These are phyloP conservation scores for Diachasmimorpha longicaudata DNA, from an alignment of 1,140 invertebrate genomes.

Conservation along the genomic window DNA sequence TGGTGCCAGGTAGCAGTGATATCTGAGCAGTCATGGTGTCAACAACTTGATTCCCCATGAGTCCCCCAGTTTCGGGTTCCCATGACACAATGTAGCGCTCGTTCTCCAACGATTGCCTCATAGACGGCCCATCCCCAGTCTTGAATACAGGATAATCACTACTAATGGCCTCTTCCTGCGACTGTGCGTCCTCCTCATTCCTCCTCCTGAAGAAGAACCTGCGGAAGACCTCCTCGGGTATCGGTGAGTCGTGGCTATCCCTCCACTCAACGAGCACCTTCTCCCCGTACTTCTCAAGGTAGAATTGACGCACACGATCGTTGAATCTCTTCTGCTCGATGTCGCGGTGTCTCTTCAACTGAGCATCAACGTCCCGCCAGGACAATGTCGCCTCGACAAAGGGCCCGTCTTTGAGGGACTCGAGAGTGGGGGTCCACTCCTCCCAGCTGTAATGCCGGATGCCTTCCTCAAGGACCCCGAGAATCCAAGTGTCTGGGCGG, in stretches of 20 bases:
- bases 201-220: conserved; percentile 52
- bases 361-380: conserved; percentile 48
- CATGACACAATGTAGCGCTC: conserved; percentile 56
- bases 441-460: conserved; percentile 55
- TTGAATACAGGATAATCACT: neutral
- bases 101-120: neutral
- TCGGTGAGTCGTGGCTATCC: conserved; percentile 42
- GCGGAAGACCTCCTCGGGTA: conserved; percentile 50
- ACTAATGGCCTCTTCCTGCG: neutral
- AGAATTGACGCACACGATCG: conserved; percentile 50
- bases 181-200: conserved; percentile 39
- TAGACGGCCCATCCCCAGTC: neutral
- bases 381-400: conserved; percentile 56
- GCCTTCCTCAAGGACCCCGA: conserved; percentile 50
- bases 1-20: conserved; percentile 51
- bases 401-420: conserved; percentile 48
- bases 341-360: conserved; percentile 45
- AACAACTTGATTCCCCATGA: conserved; percentile 59
- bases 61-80: conserved; percentile 55
- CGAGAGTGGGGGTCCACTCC: conserved; percentile 53
- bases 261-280: conserved; percentile 51
- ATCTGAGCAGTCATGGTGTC: conserved; percentile 55
- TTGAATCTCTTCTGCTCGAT: conserved; percentile 52
- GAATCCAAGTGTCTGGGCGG: conserved; percentile 49
- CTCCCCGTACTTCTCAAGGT: conserved; percentile 53